phyloP scores from a whole-genome alignment of 2,113 vertebrate species.

The Stictonetta naevosa region DNA sequence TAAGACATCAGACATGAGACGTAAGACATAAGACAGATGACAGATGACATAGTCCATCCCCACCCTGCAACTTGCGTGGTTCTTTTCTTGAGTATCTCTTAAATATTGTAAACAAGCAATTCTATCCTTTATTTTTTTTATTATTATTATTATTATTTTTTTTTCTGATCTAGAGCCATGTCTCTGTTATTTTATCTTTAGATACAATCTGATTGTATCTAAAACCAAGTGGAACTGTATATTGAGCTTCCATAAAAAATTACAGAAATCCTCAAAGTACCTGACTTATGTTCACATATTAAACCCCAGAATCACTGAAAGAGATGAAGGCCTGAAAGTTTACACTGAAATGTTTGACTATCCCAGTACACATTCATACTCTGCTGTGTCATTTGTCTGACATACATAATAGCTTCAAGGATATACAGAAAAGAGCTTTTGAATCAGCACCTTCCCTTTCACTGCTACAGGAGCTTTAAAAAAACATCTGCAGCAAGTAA shows the following conservation, averaged over 20 bases:
- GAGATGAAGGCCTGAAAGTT: background rate
- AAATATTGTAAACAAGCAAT: background rate
- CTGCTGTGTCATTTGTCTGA: background rate
- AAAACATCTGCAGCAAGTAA: background rate
- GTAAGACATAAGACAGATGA: background rate
- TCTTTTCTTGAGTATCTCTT: background rate
- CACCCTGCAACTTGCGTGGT: background rate
- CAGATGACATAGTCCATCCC: background rate
- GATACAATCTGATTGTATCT: background rate
- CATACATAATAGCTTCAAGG: background rate
- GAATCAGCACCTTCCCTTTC: background rate
- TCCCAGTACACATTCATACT: background rate
- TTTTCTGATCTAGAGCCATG: background rate
- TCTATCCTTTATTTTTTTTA: background rate
- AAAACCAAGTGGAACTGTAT: background rate
- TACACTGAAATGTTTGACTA: background rate
- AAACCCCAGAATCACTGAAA: background rate
- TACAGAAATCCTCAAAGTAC: background rate
- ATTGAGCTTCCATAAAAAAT: background rate
- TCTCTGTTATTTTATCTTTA: background rate
- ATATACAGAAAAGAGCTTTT: background rate
- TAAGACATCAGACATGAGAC: too few species aligned
- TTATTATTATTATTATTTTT: background rate
- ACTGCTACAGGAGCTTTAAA: background rate
- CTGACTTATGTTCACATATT: background rate